These are phyloP conservation scores for Chloropsis cyanopogon DNA, from an alignment of 2,113 vertebrate species.

Conservation along the genomic window DNA sequence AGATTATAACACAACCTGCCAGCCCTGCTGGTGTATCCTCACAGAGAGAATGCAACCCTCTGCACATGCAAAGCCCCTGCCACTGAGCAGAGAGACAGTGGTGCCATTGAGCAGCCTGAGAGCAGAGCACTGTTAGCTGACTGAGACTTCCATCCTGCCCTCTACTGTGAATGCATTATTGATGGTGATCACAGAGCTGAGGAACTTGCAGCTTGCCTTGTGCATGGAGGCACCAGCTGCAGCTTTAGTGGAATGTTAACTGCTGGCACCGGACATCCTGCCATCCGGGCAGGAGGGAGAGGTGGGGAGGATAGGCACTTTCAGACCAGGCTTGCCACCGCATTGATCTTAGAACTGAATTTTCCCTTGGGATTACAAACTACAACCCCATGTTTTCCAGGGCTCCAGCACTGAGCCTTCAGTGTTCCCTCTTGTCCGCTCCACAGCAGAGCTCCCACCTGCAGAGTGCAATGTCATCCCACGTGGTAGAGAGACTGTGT, in stretches of 20 bases:
- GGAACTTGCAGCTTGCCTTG: conserved; percentile 24
- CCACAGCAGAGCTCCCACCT: accelerated
- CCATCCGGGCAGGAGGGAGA: not conserved
- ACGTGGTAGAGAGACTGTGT: accelerated
- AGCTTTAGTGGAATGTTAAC: not conserved
- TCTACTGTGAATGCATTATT: conserved; percentile 63
- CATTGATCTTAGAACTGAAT: not conserved
- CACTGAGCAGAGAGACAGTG: not conserved
- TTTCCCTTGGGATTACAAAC: not conserved
- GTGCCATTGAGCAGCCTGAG: conserved; percentile 57
- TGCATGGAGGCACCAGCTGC: conserved; percentile 51
- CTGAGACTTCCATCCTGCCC: conserved; percentile 41
- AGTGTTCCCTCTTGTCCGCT: not conserved
- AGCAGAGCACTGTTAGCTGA: conserved; percentile 27
- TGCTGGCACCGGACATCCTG: not conserved
- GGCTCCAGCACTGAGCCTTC: not conserved
- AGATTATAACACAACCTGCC: not conserved
- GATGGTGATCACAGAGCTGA: conserved; percentile 7
- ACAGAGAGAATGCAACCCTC: accelerated
- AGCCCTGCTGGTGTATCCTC: not conserved
- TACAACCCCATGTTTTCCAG: not conserved
- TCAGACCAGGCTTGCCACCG: not conserved
- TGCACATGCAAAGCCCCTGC: accelerated
- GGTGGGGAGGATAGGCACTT: not conserved
- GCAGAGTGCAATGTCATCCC: accelerated